phyloP scores from a whole-genome alignment of 2,888 invertebrate genomes.

The Trachelus iudaicus region DNA sequence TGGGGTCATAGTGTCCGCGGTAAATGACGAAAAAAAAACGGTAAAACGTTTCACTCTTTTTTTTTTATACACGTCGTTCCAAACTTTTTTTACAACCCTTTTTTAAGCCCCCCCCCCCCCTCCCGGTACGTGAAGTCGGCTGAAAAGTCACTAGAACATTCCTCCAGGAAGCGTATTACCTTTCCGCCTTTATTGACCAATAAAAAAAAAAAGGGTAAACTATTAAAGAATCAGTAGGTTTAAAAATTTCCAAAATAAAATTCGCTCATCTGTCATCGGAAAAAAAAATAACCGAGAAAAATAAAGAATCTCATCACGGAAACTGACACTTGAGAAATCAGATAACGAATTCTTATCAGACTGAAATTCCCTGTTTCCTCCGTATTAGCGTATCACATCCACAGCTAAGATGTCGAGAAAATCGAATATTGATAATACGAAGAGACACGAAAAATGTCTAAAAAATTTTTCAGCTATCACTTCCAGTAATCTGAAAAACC shows the following conservation, averaged over 20 bases:
- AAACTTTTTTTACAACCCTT: constrained; percentile 16
- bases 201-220: background rate
- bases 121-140: background rate
- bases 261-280: constrained; percentile 2
- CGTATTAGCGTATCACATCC: no score
- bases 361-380: background rate
- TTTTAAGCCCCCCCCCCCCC: constrained; percentile 1
- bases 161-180: constrained; percentile 10
- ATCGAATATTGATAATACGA: background rate
- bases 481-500: background rate
- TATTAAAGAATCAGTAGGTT: background rate
- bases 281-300: background rate
- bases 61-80: constrained; percentile 11
- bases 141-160: constrained; percentile 33
- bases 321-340: background rate
- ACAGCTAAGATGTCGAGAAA: background rate
- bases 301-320: background rate
- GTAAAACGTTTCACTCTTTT: constrained; percentile 32
- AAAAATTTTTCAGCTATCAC: background rate
- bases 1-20: background rate
- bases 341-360: background rate
- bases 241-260: background rate
- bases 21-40: constrained; percentile 19
- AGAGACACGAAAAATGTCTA: background rate
- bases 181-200: background rate